Evolutionary conservation across 2,888 invertebrate genomes (phyloP), one percentile per base, ranked within the genome.

Genomic region (Orthonychiurus folsomi): DNA sequence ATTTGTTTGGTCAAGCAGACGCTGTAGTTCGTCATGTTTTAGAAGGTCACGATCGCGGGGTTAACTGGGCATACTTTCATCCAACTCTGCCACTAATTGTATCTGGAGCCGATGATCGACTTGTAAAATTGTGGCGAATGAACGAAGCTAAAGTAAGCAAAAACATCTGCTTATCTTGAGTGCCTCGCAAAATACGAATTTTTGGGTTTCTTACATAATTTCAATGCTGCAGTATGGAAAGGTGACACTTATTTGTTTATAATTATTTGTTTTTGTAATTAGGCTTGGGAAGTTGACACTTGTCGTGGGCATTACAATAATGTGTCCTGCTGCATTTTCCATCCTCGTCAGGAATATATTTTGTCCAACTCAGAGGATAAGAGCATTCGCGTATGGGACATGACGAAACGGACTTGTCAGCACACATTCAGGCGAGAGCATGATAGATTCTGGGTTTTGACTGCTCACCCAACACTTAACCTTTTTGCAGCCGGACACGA

Each of bases 241-340:
- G n/a, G n/a, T n/a, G n/a, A n/a, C n/a, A n/a, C n/a, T n/a, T n/a
- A n/a, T n/a, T n/a, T n/a, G n/a, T n/a, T n/a, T n/a, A n/a, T n/a
- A n/a, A n/a, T n/a, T n/a, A n/a, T n/a, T n/a, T n/a, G n/a, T n/a
- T n/a, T n/a, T n/a, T n/a, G n/a, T n/a, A n/a, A n/a, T n/a, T n/a
- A n/a, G 82, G 97, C 96, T 0, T 97, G 96, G 96, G 97, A 99
- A 77, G 93, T 99, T 53, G 99, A 99, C 79, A 94, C 96, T 0
- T 99, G 96, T 74, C 86, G 99, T n/a, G 99, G 99, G 0, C 99
- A 99, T 77, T 99, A 97, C 81, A 95, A 97, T 81, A 99, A 99
- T 78, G 97, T 99, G 1, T 97, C 96, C 0, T 96, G 96, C 76
- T 94, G 91, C 0, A 79, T 95, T 54, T 99, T 99, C 80, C 97